These are phyloP conservation scores for Chelonus insularis DNA, from an alignment of 1,140 invertebrate species.

Conservation along the genomic window DNA sequence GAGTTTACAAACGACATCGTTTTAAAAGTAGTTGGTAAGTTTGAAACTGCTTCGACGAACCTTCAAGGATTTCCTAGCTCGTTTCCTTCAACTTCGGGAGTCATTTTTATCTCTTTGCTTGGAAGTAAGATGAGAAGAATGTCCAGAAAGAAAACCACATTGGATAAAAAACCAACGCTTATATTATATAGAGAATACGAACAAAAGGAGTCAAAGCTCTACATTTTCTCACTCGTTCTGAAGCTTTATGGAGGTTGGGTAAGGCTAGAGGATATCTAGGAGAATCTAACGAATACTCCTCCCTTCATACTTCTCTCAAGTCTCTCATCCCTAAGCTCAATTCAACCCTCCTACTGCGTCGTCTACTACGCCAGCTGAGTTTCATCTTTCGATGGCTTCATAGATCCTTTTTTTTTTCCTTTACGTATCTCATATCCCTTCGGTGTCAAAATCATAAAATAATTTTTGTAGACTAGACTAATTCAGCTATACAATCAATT, in stretches of 20 bases:
- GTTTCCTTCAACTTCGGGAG: neutral
- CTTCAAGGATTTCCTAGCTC: slow-evolving; percentile 1
- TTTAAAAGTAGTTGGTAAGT: slow-evolving; percentile 2
- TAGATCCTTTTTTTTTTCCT: neutral
- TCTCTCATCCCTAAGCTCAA: neutral
- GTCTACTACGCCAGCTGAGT: slow-evolving; percentile 9
- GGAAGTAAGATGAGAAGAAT: neutral
- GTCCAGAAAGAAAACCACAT: neutral
- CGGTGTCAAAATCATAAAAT: too few relatives aligned
- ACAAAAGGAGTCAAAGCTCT: neutral
- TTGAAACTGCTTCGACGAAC: slow-evolving; percentile 1
- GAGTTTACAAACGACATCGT: slow-evolving; percentile 10
- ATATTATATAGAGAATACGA: neutral
- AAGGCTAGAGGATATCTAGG: neutral
- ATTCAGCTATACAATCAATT: too few relatives aligned
- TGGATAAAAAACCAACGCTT: neutral
- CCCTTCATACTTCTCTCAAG: neutral
- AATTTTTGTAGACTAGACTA: too few relatives aligned
- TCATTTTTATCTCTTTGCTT: neutral
- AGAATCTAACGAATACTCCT: neutral
- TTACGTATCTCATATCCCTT: neutral
- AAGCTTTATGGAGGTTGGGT: slow-evolving; percentile 11
- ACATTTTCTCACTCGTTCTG: neutral
- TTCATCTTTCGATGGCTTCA: slow-evolving; percentile 1
- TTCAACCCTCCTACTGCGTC: slow-evolving; percentile 1